A percentile compares a stretch with the other conserved stretches of the same genome.
phyloP scores from a whole-genome alignment of 2,113 vertebrate species.

The Entomyzon cyanotis region DNA sequence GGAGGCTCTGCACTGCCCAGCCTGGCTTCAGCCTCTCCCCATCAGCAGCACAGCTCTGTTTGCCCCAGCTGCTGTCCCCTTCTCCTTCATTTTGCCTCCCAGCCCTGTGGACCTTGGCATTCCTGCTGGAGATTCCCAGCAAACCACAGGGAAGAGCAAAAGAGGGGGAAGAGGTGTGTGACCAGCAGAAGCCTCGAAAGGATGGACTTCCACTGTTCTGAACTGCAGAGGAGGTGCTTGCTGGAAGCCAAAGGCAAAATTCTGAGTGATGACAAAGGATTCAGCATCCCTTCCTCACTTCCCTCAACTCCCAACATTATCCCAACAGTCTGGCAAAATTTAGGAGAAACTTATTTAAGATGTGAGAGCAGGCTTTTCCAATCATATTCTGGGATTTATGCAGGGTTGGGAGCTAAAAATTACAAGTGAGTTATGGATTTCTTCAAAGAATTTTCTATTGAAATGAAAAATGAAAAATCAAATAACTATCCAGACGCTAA shows the following conservation, averaged over 20 bases:
- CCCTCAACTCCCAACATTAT: not conserved
- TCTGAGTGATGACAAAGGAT: not conserved
- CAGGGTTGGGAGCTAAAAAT: not conserved
- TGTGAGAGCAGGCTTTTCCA: not conserved
- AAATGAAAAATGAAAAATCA: slow-evolving; percentile 30
- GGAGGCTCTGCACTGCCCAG: not conserved
- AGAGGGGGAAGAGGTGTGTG: not conserved
- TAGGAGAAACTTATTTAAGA: not conserved
- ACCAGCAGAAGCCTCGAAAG: not conserved
- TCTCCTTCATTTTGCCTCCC: not conserved
- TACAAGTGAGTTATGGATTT: slow-evolving; percentile 15
- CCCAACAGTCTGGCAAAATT: not conserved
- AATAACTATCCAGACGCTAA: slow-evolving; percentile 14
- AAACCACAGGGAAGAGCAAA: not conserved
- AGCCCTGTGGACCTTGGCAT: fast-evolving
- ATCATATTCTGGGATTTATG: not conserved
- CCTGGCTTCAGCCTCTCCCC: not conserved
- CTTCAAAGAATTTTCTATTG: slow-evolving; percentile 26
- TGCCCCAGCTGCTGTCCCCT: not conserved
- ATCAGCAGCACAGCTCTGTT: fast-evolving
- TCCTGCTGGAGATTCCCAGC: not conserved
- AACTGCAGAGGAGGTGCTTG: not conserved
- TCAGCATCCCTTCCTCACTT: not conserved
- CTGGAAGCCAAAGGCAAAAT: not conserved
- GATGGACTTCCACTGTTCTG: not conserved